Percentiles rank a stretch among this genome's conserved stretches.
phyloP scores from a whole-genome alignment of 2,797 vertebrate species.

The Tapera naevia region DNA sequence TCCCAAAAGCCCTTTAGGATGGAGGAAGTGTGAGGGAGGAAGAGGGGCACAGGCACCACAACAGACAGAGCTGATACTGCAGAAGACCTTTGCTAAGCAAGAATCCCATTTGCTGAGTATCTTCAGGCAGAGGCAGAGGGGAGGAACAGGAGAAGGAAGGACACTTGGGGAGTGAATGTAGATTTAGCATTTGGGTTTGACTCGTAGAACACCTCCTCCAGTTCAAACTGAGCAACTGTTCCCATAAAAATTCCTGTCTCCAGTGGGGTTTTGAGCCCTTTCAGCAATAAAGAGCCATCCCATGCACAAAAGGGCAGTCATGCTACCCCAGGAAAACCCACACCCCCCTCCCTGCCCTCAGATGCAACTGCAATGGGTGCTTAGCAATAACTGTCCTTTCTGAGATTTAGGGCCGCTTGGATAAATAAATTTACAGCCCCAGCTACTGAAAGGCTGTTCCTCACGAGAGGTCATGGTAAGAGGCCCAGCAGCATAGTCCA shows the following conservation, averaged over 20 bases:
- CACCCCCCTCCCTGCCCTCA: rapidly evolving
- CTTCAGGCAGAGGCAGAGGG: not conserved
- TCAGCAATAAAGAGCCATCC: rapidly evolving
- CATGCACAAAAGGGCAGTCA: rapidly evolving
- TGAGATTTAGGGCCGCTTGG: not conserved
- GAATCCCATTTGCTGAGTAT: not conserved
- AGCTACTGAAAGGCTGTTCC: not conserved
- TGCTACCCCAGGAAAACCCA: rapidly evolving
- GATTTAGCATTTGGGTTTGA: not conserved
- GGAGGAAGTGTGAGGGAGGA: not conserved
- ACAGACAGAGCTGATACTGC: not conserved
- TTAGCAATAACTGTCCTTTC: not conserved
- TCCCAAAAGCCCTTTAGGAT: not conserved
- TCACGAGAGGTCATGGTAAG: rapidly evolving
- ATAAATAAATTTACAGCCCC: not conserved
- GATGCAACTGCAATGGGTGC: rapidly evolving
- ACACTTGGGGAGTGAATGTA: not conserved
- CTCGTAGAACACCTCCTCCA: not conserved
- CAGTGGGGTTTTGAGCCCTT: not conserved
- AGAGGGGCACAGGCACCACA: not conserved
- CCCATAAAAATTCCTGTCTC: not conserved
- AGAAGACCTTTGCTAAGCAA: not conserved
- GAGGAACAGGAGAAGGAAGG: not conserved
- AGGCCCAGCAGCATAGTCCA: not conserved
- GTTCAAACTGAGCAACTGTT: not conserved